Evolutionary conservation across 53 echinoderm and acorn worm genomes (phyloP).

Genomic region (Patiria pectinifera): DNA sequence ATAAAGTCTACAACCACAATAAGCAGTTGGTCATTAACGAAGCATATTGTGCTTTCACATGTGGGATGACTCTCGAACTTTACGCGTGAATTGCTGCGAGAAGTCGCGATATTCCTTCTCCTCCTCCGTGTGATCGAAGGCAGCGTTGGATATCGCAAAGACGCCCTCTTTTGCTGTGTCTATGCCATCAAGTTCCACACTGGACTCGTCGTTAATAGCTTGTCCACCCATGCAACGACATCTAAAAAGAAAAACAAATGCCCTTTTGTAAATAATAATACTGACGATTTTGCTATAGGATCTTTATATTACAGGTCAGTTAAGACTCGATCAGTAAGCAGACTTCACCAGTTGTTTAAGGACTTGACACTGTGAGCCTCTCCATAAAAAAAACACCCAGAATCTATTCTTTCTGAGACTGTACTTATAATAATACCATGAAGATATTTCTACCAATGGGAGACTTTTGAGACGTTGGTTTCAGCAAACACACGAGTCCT

Average conservation of each 20-base stretch:
- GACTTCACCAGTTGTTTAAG: no score
- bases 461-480: no score
- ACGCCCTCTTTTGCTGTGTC: slow-evolving; percentile 14
- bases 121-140: not conserved
- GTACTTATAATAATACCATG: no score
- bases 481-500: no score
- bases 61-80: not conserved
- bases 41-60: not conserved
- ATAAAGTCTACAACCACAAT: not conserved
- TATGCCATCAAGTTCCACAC: slow-evolving; percentile 12
- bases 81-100: not conserved
- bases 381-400: no score
- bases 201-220: not conserved
- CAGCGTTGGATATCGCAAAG: slow-evolving; percentile 29
- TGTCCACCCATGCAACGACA: not conserved
- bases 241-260: not conserved
- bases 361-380: no score
- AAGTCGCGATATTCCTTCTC: slow-evolving; percentile 15
- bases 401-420: no score
- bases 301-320: not conserved
- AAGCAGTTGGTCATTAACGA: not conserved
- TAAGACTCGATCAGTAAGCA: no score
- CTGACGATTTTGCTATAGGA: not conserved
- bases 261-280: not conserved
- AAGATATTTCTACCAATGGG: no score